Evolutionary conservation across 2,888 invertebrate genomes (phyloP).

Genomic region (Galeruca laticollis): DNA sequence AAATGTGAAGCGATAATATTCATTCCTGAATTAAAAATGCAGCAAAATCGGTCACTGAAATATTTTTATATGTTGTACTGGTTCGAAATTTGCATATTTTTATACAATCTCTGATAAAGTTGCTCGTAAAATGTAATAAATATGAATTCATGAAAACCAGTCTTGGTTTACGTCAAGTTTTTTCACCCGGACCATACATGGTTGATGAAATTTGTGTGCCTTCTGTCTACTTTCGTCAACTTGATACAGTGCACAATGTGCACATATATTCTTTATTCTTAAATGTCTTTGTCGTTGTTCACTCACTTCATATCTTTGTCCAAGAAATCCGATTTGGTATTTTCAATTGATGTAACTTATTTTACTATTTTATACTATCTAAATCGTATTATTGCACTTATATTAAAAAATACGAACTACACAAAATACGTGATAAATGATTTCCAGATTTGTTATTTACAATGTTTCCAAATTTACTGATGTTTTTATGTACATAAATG

Average conservation of each 20-base stretch:
- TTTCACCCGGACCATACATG: slow-evolving; percentile 33
- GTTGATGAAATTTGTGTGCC: slow-evolving; percentile 34
- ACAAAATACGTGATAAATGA: too few species aligned
- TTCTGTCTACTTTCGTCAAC: slow-evolving; percentile 31
- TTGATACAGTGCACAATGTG: slow-evolving; percentile 18
- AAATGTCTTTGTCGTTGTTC: slow-evolving; percentile 9
- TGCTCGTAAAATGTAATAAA: slow-evolving; percentile 41
- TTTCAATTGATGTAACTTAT: neutral
- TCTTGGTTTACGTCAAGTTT: slow-evolving; percentile 36
- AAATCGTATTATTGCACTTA: too few species aligned
- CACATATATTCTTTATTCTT: slow-evolving; percentile 18
- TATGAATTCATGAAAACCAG: slow-evolving; percentile 40
- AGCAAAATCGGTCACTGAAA: slow-evolving; percentile 38
- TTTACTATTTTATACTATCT: too few species aligned
- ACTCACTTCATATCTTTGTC: neutral
- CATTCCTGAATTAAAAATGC: slow-evolving; percentile 39
- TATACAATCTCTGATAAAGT: slow-evolving; percentile 39
- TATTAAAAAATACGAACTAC: too few species aligned
- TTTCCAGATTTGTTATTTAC: too few species aligned
- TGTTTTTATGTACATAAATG: too few species aligned
- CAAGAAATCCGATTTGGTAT: neutral
- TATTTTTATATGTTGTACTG: slow-evolving; percentile 40
- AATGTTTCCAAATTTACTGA: too few species aligned
- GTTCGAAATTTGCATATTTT: slow-evolving; percentile 38
- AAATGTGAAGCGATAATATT: slow-evolving; percentile 31